A percentile compares a stretch with the other conserved stretches of the same genome.
Conservation (phyloP, 2,113 vertebrate genomes). For the Cranoglanis bouderius region DNA sequence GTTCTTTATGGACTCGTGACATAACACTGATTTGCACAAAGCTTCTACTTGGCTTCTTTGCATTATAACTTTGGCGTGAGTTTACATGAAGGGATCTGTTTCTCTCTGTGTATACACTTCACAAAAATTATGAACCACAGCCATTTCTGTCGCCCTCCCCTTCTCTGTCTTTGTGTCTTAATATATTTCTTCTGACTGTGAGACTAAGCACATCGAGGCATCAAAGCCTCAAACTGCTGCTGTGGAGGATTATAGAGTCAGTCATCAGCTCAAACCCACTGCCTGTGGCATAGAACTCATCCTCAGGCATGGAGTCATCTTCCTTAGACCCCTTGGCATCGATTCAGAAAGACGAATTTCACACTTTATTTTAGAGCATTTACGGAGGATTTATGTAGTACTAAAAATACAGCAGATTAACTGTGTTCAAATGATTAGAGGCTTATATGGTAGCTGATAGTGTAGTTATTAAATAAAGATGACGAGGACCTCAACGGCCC, state of each 20-base stretch:
- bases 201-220: conserved; percentile 15
- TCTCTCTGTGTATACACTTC: conserved; percentile 12
- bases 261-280: conserved; percentile 30
- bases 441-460: not conserved
- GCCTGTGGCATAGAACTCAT: not conserved
- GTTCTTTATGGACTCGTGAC: conserved; percentile 4
- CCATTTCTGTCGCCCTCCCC: not conserved
- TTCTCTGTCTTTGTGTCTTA: not conserved
- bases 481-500: not conserved
- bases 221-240: conserved; percentile 36
- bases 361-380: not conserved
- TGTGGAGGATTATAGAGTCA: conserved; percentile 42
- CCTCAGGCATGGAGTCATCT: not conserved
- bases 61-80: not conserved
- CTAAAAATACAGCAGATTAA: not conserved
- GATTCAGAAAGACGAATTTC: not conserved
- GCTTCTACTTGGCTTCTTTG: not conserved
- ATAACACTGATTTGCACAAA: not conserved
- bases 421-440: not conserved
- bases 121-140: not conserved
- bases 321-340: not conserved
- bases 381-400: not conserved
- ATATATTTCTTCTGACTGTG: conserved; percentile 2
- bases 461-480: not conserved
- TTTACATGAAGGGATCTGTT: not conserved